Evolutionary conservation across 1,140 invertebrate species (phyloP).

Genomic region (Saccostrea cuccullata): DNA sequence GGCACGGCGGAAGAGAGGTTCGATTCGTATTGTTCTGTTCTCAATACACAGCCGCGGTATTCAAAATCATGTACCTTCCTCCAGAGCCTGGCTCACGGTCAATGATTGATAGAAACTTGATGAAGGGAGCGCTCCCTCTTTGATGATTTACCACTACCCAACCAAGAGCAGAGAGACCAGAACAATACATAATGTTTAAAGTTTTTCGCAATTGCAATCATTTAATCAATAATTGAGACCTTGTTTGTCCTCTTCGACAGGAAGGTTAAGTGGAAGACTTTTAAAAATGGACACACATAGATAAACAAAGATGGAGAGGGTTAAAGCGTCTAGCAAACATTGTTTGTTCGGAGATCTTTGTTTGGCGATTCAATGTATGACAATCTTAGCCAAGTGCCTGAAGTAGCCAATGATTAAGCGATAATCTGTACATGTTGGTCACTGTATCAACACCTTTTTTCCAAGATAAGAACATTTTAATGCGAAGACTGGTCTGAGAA

Average conservation of each 20-base stretch:
- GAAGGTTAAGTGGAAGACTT: conserved; percentile 1
- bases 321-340: conserved; percentile 8
- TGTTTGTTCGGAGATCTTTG: conserved; percentile 20
- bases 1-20: background rate
- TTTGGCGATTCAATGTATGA: conserved; percentile 17
- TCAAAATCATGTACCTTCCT: conserved; percentile 8
- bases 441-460: conserved; percentile 36
- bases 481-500: conserved; percentile 15
- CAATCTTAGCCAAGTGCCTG: conserved; percentile 25
- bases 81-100: background rate
- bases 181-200: conserved; percentile 13
- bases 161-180: background rate
- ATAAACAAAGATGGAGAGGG: conserved; percentile 3
- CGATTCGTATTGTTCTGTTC: background rate
- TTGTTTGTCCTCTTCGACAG: background rate
- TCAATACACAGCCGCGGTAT: background rate
- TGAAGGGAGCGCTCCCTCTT: background rate
- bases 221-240: background rate
- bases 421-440: conserved; percentile 18
- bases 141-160: background rate
- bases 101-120: conserved; percentile 4
- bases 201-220: conserved; percentile 8
- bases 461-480: conserved; percentile 29
- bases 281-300: conserved; percentile 26
- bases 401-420: conserved; percentile 22